Base-by-base conservation (phyloP, 2,888 invertebrate species). In the Panopea generosa region DNA sequence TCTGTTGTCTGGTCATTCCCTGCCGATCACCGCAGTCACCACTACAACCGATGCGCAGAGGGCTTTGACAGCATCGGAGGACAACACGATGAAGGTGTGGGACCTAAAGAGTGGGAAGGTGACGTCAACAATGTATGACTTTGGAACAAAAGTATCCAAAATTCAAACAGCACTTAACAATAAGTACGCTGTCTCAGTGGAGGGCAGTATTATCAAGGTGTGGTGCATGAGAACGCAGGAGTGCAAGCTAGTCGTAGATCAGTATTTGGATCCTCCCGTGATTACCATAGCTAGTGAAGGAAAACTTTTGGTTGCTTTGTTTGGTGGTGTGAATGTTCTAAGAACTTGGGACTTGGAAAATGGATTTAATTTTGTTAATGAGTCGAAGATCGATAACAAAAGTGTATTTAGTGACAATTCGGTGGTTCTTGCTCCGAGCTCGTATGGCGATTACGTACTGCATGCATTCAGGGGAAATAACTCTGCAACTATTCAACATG, bases 1-100 rank as follows among this genome's bases (percentile, higher is more conserved):
- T 73, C 79, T 89, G 0, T 82, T 92, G 3, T 90, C 89, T 2
- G 92, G 91, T 0, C 91, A 92, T 77, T 84, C 84, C 1, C 89
- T 86, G 27, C 83, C 88, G 18, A 90, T 92, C 18, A 91, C 91
- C 7, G 91, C 91, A 1, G 80, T 91, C 0, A 80, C 86, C 0
- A 61, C 89, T 16, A 89, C 90, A 6, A 75, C 86, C n/a, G 91
- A 91, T 66, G 90, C 91, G 4, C 80, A 84, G 62, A 66, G 83
- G 47, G 89, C 88, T 0, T 57, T 92, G 18, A 91, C 92, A 1
- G 78, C 91, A 2, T 90, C 91, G 1, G 72, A 78, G 27, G 92
- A 92, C 68, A 77, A 90, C 62, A 91, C 91, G 4, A 79, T 91
- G 66, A 92, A 91, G 78, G 65, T 90, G 18, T 92, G 92, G 92